These are phyloP conservation scores for Falco naumanni DNA, from an alignment of 2,797 vertebrate species.

Conservation along the genomic window DNA sequence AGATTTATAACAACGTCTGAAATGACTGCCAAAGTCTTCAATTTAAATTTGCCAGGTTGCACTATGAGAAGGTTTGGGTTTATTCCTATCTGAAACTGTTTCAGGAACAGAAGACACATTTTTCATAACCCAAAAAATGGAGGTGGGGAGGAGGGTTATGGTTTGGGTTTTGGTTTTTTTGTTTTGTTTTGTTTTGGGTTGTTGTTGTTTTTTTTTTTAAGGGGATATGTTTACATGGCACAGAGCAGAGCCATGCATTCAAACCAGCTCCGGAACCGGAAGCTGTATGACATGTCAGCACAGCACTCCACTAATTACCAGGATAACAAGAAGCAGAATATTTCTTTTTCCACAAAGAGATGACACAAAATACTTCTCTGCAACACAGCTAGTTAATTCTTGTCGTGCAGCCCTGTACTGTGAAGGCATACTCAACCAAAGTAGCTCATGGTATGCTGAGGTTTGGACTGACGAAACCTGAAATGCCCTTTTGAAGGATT, in stretches of 20 bases:
- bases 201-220: neutral
- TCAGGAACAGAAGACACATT: neutral
- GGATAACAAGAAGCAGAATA: conserved; percentile 47
- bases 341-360: neutral
- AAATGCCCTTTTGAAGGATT: neutral
- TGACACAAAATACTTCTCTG: neutral
- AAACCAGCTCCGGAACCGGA: conserved; percentile 48
- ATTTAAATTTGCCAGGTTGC: neutral
- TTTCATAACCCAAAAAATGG: neutral
- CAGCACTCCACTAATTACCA: conserved; percentile 57
- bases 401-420: neutral
- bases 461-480: neutral
- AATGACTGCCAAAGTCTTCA: neutral
- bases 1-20: neutral
- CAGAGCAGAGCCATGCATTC: conserved; percentile 21
- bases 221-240: conserved; percentile 41
- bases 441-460: neutral
- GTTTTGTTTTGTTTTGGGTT: neutral
- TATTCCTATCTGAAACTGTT: neutral
- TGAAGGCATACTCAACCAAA: neutral
- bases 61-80: neutral
- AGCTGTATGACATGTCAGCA: conserved; percentile 56
- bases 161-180: neutral
- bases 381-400: neutral
- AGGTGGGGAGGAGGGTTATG: neutral